Base-by-base conservation (phyloP, 2,888 invertebrate genomes). In the Trichacis sp. region DNA sequence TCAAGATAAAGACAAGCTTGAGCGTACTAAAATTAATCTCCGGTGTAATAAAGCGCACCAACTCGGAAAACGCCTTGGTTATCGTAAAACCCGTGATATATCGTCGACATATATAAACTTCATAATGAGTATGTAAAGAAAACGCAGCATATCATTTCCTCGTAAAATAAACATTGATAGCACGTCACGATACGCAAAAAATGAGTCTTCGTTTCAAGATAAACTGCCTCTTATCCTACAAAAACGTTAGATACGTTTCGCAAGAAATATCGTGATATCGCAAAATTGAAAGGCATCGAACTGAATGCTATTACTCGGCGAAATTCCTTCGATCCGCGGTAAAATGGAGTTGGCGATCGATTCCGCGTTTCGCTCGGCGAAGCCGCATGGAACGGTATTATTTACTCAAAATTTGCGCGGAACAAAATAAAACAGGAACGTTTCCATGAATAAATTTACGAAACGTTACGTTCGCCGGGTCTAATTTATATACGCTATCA, bases 1-100 rank as follows among this genome's bases (percentile, higher is more conserved):
- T 33, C n/a, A 33, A 33, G 15, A 40, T 40, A 1, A 40, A 40
- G 40, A 40, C 40, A 40, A 40, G 40, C 40, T 40, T 15, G 15
- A 15, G 5, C 15, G 40, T 6, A 40, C 15, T 12, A 4, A 40
- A 33, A 33, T 33, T 40, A 40, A 40, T 15, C 4, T 15, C 12
- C 40, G 3, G 4, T 24, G 24, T 24, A 24, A 24, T 8, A 8
- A 24, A 24, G 8, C 8, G 8, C 24, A 5, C 8, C 24, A 24
- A 24, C 24, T 8, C 3, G 8, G 24, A 24, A 24, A 24, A 5
- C 24, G 24, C 24, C 24, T 40, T 12, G 4, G 9, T 40, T 15
- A 40, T 40, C 40, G 40, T 15, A 9, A 15, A 12, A 3, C 2
- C 5, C 40, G 14, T 40, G 40, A 40, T 40, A 14, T 15, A 40